phyloP scores from a whole-genome alignment of 2,113 vertebrate genomes.

The Hylia prasina region DNA sequence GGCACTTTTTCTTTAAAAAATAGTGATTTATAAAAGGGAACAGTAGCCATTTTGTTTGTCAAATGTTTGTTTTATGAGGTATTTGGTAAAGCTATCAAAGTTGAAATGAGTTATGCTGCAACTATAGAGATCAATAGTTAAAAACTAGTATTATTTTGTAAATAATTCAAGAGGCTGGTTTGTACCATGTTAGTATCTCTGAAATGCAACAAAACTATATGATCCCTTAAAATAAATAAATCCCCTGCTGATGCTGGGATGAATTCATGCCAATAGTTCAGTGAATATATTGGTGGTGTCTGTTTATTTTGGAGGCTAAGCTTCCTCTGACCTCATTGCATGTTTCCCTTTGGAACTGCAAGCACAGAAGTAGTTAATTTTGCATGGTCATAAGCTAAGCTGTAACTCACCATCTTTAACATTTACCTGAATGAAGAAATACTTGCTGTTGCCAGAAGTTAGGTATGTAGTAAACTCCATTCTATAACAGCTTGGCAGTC shows the following conservation, averaged over 20 bases:
- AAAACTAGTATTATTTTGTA: neutral
- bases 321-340: neutral
- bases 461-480: neutral
- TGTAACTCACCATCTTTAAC: neutral
- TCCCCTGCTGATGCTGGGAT: neutral
- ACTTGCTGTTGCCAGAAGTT: neutral
- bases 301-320: neutral
- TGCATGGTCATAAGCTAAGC: neutral
- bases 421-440: neutral
- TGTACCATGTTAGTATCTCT: neutral
- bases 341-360: neutral
- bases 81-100: neutral
- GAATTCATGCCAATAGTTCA: neutral
- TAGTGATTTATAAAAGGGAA: neutral
- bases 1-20: neutral
- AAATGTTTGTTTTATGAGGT: neutral
- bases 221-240: neutral
- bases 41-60: neutral
- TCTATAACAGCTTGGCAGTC: neutral
- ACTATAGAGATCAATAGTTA: neutral
- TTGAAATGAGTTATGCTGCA: neutral
- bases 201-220: neutral
- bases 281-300: neutral
- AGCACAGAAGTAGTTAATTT: neutral
- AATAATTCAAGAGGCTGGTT: neutral